Evolutionary conservation across 2,888 invertebrate species (phyloP), one percentile per base, ranked within the genome.

Genomic region (Apodemia zela): DNA sequence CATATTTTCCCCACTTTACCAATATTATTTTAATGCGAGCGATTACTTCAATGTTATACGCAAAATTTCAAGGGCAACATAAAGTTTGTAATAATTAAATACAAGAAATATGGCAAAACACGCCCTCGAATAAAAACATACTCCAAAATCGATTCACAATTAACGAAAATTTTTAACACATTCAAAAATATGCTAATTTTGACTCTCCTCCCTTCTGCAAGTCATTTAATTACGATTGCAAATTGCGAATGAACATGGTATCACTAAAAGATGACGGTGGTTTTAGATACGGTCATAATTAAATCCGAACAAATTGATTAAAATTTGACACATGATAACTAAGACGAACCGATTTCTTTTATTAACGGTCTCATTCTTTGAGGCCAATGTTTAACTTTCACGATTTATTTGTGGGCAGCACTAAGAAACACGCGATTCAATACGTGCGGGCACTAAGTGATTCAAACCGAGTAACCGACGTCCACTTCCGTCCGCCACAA

Each of bases 361-460:
- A 81, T 76, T 84, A 88, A 88, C 88, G 85, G 87, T 86, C 79
- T 74, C 76, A 82, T 77, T 78, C 77, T 87, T 85, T 82, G 82
- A 86, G 87, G 88, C 84, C 87, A 84, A 80, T 78, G 79, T 79
- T 85, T 85, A 82, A 89, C 87, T 89, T 89, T 90, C 89, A 89
- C 89, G 87, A 85, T 86, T 84, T 87, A 85, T 84, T 86, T 79
- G 79, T 77, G 78, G 80, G 80, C 80, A 77, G 74, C 75, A 75
- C 76, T 67, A 47, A 47, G 45, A 73, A 77, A 77, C 84, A 83
- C 83, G 82, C 83, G 82, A 85, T 79, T 77, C 62, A 62, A 47
- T 47, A 47, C 17, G 45, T 47, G 45, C 45, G 45, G 45, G n/a
- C n/a, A 45, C 17, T 45, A 7, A 45, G 63, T 72, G 70, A 69